phyloP scores from a whole-genome alignment of 1,140 invertebrate genomes.

The Cydia amplana region DNA sequence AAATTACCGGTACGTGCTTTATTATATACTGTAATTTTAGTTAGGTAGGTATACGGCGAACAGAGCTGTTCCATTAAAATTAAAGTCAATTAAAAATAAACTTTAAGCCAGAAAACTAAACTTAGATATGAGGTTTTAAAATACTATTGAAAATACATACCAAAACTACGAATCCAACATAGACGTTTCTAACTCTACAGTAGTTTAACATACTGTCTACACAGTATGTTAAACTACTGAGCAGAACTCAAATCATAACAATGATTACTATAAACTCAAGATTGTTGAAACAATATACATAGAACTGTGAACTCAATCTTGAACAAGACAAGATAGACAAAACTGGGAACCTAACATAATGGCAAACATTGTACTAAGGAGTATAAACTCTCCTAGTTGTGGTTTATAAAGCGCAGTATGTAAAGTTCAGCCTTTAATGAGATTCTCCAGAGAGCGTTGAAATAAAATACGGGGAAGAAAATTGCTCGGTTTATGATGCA shows the following conservation, averaged over 20 bases:
- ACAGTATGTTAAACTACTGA: too few species aligned
- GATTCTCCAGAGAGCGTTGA: not conserved
- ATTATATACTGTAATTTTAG: not conserved
- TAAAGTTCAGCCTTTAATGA: slow-evolving; percentile 2
- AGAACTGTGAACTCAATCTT: not conserved
- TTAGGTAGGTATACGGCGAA: too few species aligned
- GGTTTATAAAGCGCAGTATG: not conserved
- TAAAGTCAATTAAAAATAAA: too few species aligned
- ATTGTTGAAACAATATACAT: not conserved
- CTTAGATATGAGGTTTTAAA: too few species aligned
- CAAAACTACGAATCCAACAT: too few species aligned
- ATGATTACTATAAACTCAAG: not conserved
- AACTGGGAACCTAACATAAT: not conserved
- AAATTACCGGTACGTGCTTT: not conserved
- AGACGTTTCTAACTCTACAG: too few species aligned
- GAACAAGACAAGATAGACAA: not conserved
- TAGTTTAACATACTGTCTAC: too few species aligned
- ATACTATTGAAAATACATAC: too few species aligned
- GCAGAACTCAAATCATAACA: not conserved
- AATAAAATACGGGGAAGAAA: slow-evolving; percentile 7
- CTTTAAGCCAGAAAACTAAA: too few species aligned
- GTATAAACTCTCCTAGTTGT: not conserved
- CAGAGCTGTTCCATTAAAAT: too few species aligned
- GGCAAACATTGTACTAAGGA: not conserved
- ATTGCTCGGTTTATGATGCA: not conserved